A percentile compares a stretch with the other conserved stretches of the same genome.
These are phyloP conservation scores for Lasioglossum figueresi DNA, from an alignment of 2,888 invertebrate species.

Conservation along the genomic window DNA sequence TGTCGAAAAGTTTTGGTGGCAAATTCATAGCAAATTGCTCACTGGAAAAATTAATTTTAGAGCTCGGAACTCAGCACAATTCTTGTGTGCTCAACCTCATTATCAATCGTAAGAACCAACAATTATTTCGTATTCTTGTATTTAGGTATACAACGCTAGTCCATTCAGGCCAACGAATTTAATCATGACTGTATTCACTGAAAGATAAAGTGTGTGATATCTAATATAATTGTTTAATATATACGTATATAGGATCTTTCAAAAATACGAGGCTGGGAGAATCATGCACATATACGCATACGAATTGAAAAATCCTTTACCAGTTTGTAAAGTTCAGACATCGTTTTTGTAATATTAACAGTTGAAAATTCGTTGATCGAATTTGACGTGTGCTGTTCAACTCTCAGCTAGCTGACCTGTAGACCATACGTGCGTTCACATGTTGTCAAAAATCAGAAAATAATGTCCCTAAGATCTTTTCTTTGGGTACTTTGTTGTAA, in stretches of 20 bases:
- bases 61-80: background rate
- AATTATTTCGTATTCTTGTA: conserved; percentile 1
- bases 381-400: background rate
- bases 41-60: background rate
- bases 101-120: background rate
- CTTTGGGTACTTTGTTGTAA: background rate
- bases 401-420: background rate
- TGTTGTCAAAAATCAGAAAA: background rate
- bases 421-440: background rate
- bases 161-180: conserved; percentile 73
- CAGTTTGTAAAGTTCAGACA: background rate
- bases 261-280: background rate
- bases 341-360: background rate
- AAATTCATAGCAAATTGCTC: background rate
- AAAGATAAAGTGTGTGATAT: conserved; percentile 64
- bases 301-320: background rate
- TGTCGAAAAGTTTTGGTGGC: background rate
- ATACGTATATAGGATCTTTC: background rate
- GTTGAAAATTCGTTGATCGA: background rate
- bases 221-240: conserved; percentile 15
- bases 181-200: conserved; percentile 61
- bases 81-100: background rate
- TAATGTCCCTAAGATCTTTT: background rate
- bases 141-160: conserved; percentile 68
- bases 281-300: background rate